phyloP scores from a whole-genome alignment of 2,888 invertebrate genomes.

The Eucera pruinosa region DNA sequence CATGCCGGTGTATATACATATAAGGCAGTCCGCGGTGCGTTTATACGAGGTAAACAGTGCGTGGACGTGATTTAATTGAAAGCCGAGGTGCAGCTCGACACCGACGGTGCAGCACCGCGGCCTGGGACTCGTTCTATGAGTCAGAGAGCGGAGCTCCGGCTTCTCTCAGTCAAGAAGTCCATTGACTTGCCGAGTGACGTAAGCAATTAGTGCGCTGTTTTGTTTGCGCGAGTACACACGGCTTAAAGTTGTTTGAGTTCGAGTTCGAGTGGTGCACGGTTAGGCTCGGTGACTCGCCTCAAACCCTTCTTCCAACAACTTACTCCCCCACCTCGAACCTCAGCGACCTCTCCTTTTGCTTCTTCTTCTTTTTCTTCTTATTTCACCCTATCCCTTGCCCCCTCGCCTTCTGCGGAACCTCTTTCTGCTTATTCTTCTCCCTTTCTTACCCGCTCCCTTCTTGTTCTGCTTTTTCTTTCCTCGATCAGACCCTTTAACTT shows the following conservation, averaged over 20 bases:
- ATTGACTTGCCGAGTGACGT: constrained; percentile 82
- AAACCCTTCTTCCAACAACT: constrained; percentile 69
- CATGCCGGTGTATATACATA: constrained; percentile 35
- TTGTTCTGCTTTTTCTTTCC: constrained; percentile 28
- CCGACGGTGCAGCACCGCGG: constrained; percentile 50
- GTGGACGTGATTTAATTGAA: constrained; percentile 81
- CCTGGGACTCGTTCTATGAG: constrained; percentile 75
- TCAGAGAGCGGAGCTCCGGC: constrained; percentile 66
- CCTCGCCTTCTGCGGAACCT: constrained; percentile 15
- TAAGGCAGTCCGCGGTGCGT: constrained; percentile 67
- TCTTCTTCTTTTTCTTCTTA: constrained; percentile 31
- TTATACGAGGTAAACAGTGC: constrained; percentile 80
- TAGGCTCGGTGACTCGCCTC: constrained; percentile 73
- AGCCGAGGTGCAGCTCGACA: constrained; percentile 71
- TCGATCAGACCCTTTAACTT: constrained; percentile 51
- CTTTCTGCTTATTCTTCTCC: constrained; percentile 42
- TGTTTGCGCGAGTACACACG: constrained; percentile 79
- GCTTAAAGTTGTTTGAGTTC: constrained; percentile 81
- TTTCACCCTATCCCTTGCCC: constrained; percentile 15
- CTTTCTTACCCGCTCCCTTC: constrained; percentile 22
- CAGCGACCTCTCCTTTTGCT: constrained; percentile 43
- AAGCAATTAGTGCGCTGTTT: constrained; percentile 82
- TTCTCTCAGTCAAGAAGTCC: constrained; percentile 74
- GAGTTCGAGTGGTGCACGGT: constrained; percentile 77
- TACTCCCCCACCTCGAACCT: constrained; percentile 57